Evolutionary conservation across 2,888 invertebrate genomes (phyloP).

Genomic region (Malthinus flaveolus): DNA sequence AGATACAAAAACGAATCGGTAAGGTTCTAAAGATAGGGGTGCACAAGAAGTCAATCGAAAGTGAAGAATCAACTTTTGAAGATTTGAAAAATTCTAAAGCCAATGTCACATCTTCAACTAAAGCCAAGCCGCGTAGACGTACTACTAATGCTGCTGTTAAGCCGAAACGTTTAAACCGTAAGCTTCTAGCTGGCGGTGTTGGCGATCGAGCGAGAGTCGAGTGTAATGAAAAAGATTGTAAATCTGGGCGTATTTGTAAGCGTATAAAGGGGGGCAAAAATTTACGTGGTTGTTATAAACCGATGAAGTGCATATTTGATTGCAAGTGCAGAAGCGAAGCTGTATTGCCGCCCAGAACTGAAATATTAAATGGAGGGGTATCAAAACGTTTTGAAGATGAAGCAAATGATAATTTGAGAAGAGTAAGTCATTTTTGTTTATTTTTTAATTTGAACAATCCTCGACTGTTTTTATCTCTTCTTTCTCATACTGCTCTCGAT

Average conservation of each 20-base stretch:
- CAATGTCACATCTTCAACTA: no score
- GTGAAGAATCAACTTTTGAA: not conserved
- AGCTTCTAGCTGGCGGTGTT: conserved; percentile 60
- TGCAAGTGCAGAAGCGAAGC: conserved; percentile 54
- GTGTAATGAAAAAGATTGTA: conserved; percentile 63
- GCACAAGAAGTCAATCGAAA: not conserved
- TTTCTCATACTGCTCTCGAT: no score
- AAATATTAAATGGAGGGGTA: conserved; percentile 46
- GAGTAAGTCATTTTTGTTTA: conserved; percentile 37
- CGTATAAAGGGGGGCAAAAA: conserved; percentile 56
- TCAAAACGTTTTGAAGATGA: conserved; percentile 55
- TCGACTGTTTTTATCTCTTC: no score
- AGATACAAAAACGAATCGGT: conserved; percentile 54
- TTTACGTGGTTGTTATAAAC: conserved; percentile 63
- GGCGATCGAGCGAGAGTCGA: conserved; percentile 44
- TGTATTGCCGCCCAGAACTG: conserved; percentile 42
- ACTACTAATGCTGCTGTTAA: conserved; percentile 41
- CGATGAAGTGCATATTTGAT: conserved; percentile 63
- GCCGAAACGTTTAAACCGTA: conserved; percentile 66
- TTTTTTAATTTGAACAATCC: no score
- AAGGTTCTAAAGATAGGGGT: not conserved
- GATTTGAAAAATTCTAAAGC: no score
- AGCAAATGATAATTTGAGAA: conserved; percentile 62
- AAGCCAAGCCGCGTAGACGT: no score
- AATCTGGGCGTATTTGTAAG: conserved; percentile 68